Conservation (phyloP, 2,113 vertebrate genomes). For the Corythornis vintsioides region DNA sequence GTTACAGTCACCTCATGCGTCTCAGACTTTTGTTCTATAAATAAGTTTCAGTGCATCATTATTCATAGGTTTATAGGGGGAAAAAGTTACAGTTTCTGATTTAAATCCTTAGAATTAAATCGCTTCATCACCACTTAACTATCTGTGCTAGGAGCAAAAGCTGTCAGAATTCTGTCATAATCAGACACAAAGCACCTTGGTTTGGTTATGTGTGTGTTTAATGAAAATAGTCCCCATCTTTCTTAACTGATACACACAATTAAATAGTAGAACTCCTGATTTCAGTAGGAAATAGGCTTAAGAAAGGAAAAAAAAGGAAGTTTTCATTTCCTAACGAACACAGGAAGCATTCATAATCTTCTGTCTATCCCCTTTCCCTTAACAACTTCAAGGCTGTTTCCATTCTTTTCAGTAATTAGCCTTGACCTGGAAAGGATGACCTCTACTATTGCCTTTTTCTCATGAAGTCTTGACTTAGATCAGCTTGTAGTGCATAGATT, state of each 20-base stretch:
- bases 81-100: not conserved
- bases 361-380: conserved; percentile 41
- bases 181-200: not conserved
- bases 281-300: conserved; percentile 57
- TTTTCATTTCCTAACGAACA: conserved; percentile 61
- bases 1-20: not conserved
- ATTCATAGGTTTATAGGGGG: not conserved
- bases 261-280: conserved; percentile 17
- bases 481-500: not conserved
- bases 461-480: not conserved
- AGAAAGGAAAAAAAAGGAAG: conserved; percentile 54
- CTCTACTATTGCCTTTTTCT: conserved; percentile 11
- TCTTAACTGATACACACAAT: conserved; percentile 27
- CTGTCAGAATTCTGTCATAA: not conserved
- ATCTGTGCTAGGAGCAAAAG: not conserved
- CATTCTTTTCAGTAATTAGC: conserved; percentile 48
- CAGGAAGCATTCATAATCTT: conserved; percentile 61
- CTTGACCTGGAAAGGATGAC: conserved; percentile 46
- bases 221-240: conserved; percentile 3
- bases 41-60: not conserved
- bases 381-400: conserved; percentile 63
- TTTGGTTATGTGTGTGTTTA: not conserved
- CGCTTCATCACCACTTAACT: not conserved
- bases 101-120: not conserved
- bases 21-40: not conserved